phyloP scores from a whole-genome alignment of 2,113 vertebrate species.

The Thymallus thymallus region DNA sequence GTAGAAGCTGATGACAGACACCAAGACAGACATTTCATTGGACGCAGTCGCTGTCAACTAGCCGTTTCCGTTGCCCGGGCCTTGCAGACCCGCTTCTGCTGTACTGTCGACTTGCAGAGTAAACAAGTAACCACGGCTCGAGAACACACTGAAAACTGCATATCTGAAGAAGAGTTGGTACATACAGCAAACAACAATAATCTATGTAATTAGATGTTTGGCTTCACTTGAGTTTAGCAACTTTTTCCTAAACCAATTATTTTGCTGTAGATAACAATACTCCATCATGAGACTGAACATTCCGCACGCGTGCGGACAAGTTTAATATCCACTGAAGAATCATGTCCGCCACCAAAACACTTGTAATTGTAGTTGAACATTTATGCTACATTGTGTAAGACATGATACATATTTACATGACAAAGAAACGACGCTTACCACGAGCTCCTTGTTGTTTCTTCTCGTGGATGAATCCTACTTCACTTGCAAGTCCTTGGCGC shows the following conservation, averaged over 20 bases:
- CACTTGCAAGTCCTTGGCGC: not conserved
- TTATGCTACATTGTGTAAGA: not conserved
- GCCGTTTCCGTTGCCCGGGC: not conserved
- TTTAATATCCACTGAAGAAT: not conserved
- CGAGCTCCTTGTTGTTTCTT: not conserved
- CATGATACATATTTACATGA: not conserved
- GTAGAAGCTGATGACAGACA: accelerated
- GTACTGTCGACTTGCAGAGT: not conserved
- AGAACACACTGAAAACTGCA: not conserved
- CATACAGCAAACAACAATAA: not conserved
- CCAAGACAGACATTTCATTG: conserved; percentile 6
- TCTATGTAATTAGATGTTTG: not conserved
- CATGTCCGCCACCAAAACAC: not conserved
- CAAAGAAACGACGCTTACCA: not conserved
- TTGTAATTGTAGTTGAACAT: not conserved
- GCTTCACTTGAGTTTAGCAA: not conserved
- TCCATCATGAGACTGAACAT: not conserved
- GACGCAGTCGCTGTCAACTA: conserved; percentile 13
- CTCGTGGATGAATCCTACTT: conserved; percentile 1
- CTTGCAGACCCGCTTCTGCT: not conserved
- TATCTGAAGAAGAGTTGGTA: not conserved
- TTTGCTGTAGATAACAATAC: not conserved
- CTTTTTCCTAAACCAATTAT: not conserved
- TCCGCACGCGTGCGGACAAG: not conserved
- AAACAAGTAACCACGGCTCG: not conserved